A percentile compares a stretch with the other conserved stretches of the same genome.
Conservation (phyloP, 2,888 invertebrate genomes). For the Ectobius pallidus region DNA sequence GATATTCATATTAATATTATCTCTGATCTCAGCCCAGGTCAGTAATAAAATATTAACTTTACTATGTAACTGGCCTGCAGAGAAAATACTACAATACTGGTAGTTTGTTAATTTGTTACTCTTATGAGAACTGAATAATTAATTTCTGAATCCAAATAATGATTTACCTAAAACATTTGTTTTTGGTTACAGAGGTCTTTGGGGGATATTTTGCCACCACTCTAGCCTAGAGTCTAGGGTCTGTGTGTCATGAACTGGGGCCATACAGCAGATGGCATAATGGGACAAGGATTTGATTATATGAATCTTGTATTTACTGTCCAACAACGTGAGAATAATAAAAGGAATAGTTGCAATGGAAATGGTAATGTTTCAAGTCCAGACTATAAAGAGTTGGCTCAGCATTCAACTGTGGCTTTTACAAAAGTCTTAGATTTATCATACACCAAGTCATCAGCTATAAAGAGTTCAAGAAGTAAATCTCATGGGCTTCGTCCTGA, state of each 20-base stretch:
- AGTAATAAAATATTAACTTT: no score
- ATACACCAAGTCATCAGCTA: conserved; percentile 35
- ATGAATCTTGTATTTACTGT: conserved; percentile 78
- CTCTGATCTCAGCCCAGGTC: no score
- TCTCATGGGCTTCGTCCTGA: no score
- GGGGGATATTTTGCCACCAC: conserved; percentile 91
- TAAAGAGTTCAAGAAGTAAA: conserved; percentile 28
- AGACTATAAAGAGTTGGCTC: conserved; percentile 64
- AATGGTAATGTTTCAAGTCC: conserved; percentile 64
- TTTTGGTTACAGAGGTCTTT: conserved; percentile 68
- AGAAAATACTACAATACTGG: no score
- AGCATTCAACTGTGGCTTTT: conserved; percentile 66
- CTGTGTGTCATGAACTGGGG: conserved; percentile 91
- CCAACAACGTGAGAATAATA: conserved; percentile 26
- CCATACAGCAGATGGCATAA: conserved; percentile 88
- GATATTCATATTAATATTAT: no score
- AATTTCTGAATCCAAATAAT: no score
- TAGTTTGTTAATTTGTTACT: no score
- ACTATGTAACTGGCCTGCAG: no score
- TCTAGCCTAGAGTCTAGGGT: no score
- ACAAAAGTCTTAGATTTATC: conserved; percentile 64
- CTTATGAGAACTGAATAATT: no score
- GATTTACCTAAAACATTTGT: no score
- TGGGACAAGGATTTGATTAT: conserved; percentile 90
- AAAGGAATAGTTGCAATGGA: conserved; percentile 56